Percentiles rank a stretch among this genome's conserved stretches.
Conservation (phyloP, 1,140 invertebrate genomes). For the Trichonephila clavata region DNA sequence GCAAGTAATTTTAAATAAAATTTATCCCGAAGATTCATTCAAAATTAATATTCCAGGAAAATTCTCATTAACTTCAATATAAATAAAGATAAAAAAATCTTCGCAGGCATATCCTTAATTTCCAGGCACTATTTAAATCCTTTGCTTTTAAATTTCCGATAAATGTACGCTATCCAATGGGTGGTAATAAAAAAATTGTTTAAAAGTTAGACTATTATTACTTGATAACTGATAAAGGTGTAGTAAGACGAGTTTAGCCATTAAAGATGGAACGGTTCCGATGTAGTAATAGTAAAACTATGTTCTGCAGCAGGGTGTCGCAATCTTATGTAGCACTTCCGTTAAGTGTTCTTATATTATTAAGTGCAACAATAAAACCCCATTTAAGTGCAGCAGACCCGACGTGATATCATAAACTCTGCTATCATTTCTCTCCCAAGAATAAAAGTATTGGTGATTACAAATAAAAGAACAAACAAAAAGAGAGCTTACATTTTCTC, state of each 20-base stretch:
- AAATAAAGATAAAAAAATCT: too few species aligned
- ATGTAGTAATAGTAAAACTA: background rate
- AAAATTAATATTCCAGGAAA: too few species aligned
- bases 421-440: background rate
- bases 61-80: too few species aligned
- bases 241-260: background rate
- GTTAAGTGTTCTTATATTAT: slow-evolving; percentile 28
- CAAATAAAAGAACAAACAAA: background rate
- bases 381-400: slow-evolving; percentile 2
- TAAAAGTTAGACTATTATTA: background rate
- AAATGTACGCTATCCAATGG: too few species aligned
- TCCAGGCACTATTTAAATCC: too few species aligned
- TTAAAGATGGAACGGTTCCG: background rate
- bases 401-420: slow-evolving; percentile 7
- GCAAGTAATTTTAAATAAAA: too few species aligned
- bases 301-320: background rate
- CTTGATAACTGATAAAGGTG: background rate
- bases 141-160: too few species aligned
- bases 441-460: background rate
- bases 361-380: slow-evolving; percentile 3
- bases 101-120: too few species aligned
- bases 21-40: too few species aligned
- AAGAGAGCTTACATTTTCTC: too few species aligned
- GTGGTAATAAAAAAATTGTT: background rate
- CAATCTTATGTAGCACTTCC: slow-evolving; percentile 5